Evolutionary conservation across 2,888 invertebrate species (phyloP), one percentile per base, ranked within the genome.

Genomic region (Ophonus ardosiacus): DNA sequence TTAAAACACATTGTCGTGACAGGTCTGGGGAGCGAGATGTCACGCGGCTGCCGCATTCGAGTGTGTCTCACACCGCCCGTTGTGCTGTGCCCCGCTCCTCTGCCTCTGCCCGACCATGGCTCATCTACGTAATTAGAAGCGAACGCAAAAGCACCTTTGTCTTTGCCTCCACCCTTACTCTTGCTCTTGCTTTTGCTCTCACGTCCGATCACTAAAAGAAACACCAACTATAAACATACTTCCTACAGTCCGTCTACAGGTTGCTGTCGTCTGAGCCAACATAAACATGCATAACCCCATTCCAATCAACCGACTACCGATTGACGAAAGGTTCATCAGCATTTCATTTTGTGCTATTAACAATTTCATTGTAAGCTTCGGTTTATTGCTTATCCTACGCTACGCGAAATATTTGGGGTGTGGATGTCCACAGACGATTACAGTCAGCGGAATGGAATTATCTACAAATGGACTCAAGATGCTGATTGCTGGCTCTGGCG

Each of bases 1-100:
- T 90, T 89, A 89, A 90, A 89, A 89, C 90, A 90, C 89, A 90
- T 89, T 90, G 90, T 90, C 90, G 89, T 90, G 90, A 90, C 89
- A 90, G 89, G 88, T 88, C 86, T 87, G 89, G 89, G 89, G 83
- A 83, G 83, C 83, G 74, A 83, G 83, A 83, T 83, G 83, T 83
- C 83, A 83, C 68, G 71, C 76, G 83, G 83, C 56, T 71, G 71
- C 57, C 82, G 71, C 76, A 76, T 83, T 83, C 76, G 74, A 83
- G 83, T 61, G 61, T 76, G 31, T 71, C 81, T 51, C 65, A 57
- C 81, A 40, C 43, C 65, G 61, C 18, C 80, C 59, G 61, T 31
- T 61, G 61, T 57, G 17, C 80, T 24, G n/a, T 80, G 80, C 61
- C 61, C 6, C 61, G 40, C 13, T 15, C 81, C 59, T 17, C n/a